phyloP scores from a whole-genome alignment of 2,888 invertebrate genomes.

The Lithophane semibrunnea region DNA sequence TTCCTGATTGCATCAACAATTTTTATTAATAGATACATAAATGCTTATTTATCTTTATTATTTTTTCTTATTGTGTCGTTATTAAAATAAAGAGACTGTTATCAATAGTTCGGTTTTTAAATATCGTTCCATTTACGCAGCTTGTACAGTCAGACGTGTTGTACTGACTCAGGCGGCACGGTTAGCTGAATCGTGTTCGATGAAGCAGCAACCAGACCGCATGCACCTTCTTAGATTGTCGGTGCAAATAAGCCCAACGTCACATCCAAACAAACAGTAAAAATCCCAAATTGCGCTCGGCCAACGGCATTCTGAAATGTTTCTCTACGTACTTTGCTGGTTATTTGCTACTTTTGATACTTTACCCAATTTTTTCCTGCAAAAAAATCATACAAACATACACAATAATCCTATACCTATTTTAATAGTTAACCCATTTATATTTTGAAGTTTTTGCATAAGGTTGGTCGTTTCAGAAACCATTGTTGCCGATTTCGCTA shows the following conservation, averaged over 20 bases:
- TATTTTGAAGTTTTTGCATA: background rate
- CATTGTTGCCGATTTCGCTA: background rate
- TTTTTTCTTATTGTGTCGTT: conserved; percentile 48
- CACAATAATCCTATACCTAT: too few species aligned
- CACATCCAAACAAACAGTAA: background rate
- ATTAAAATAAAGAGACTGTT: conserved; percentile 42
- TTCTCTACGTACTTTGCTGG: background rate
- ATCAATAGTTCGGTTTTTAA: background rate
- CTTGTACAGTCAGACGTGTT: background rate
- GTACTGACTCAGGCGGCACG: background rate
- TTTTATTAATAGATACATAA: conserved; percentile 48
- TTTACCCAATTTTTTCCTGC: background rate
- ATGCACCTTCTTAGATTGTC: background rate
- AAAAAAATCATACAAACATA: background rate
- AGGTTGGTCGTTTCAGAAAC: background rate
- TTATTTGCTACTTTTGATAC: too few species aligned
- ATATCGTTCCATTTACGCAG: background rate
- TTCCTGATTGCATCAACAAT: conserved; percentile 38
- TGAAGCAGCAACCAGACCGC: background rate
- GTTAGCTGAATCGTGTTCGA: background rate
- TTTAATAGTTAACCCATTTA: background rate
- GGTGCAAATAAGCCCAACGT: background rate
- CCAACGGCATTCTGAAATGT: background rate
- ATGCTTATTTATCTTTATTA: conserved; percentile 52
- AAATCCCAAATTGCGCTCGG: background rate